A percentile compares a stretch with the other conserved stretches of the same genome.
Evolutionary conservation across 2,888 invertebrate species (phyloP).

Genomic region (Drosophila merina): DNA sequence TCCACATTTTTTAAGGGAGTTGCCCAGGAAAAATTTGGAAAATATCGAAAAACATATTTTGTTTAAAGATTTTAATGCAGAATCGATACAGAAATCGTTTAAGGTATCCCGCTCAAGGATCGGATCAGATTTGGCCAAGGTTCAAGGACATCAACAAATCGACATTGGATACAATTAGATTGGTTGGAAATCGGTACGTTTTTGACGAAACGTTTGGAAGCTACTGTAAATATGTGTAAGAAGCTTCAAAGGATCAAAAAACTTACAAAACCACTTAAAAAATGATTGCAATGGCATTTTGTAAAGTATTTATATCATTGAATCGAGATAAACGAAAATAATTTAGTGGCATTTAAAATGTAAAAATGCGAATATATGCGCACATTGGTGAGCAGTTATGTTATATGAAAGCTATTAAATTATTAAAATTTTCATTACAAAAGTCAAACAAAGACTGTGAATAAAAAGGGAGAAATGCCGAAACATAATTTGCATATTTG

Average conservation of each 20-base stretch:
- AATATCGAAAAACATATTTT: no score
- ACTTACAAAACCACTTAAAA: background rate
- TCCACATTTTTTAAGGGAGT: no score
- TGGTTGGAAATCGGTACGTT: background rate
- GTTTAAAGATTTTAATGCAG: no score
- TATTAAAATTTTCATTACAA: constrained; percentile 67
- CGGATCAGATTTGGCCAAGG: no score
- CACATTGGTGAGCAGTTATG: constrained; percentile 9
- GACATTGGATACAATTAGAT: background rate
- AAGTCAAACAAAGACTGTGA: constrained; percentile 54
- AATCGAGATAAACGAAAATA: constrained; percentile 27
- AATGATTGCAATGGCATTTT: background rate
- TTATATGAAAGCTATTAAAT: constrained; percentile 49
- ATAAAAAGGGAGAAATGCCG: constrained; percentile 36
- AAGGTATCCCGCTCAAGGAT: no score
- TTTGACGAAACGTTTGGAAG: background rate
- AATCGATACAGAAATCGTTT: no score
- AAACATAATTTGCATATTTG: constrained; percentile 49
- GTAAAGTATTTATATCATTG: background rate
- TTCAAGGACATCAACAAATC: background rate
- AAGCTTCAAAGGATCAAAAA: background rate
- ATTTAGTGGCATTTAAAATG: constrained; percentile 40
- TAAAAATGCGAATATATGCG: constrained; percentile 33
- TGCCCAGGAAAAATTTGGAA: no score
- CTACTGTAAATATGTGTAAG: background rate